These are phyloP conservation scores for Peromyscus attwateri DNA, from an alignment of 2,797 vertebrate species.

Conservation along the genomic window DNA sequence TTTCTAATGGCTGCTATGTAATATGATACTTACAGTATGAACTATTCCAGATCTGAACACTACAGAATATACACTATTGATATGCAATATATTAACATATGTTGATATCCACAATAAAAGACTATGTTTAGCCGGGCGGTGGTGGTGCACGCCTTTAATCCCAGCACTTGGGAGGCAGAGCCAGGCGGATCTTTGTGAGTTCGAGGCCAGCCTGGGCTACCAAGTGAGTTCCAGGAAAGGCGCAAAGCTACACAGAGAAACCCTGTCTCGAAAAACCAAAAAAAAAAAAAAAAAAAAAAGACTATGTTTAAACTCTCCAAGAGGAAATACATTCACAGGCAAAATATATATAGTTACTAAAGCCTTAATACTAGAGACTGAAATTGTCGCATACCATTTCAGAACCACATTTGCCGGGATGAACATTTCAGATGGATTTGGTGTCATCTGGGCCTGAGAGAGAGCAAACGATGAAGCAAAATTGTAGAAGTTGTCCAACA, in stretches of 20 bases:
- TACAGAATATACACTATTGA: neutral
- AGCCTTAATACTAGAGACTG: slow-evolving; percentile 35
- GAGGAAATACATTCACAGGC: slow-evolving; percentile 42
- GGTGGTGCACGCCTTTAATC: no score
- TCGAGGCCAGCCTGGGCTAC: no score
- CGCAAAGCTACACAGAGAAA: no score
- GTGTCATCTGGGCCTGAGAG: slow-evolving; percentile 96
- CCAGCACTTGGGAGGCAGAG: no score
- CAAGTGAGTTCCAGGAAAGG: no score
- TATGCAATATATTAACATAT: neutral
- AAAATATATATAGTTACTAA: slow-evolving; percentile 28
- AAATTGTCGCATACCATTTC: slow-evolving; percentile 90
- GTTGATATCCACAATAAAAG: slow-evolving; percentile 47
- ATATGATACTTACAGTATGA: slow-evolving; percentile 11
- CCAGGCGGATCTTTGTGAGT: no score
- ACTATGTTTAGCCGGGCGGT: slow-evolving; percentile 58
- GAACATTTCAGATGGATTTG: slow-evolving; percentile 95
- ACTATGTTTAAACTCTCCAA: slow-evolving; percentile 57
- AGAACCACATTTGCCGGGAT: slow-evolving; percentile 96
- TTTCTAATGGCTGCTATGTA: neutral
- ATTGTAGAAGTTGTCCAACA: slow-evolving; percentile 98
- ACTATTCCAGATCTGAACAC: slow-evolving; percentile 20
- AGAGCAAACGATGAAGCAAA: slow-evolving; percentile 96
- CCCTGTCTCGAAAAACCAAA: no score
- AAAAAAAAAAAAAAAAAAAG: no score